Evolutionary conservation across 2,113 vertebrate species (phyloP).

Genomic region (Pseudonaja textilis): DNA sequence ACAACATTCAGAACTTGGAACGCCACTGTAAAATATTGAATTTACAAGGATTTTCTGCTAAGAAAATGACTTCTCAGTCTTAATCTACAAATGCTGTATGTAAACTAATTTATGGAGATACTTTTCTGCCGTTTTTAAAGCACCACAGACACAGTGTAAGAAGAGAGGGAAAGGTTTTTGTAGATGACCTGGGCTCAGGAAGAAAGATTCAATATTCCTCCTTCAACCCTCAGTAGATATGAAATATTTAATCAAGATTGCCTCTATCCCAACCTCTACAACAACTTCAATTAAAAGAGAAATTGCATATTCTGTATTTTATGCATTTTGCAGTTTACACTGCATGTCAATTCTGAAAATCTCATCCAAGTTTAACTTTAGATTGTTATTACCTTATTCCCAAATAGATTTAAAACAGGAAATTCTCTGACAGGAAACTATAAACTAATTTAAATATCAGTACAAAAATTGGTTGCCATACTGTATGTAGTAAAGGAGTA

Average conservation of each 20-base stretch:
- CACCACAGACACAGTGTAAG: not conserved
- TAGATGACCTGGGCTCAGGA: not conserved
- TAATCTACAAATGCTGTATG: not conserved
- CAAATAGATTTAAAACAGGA: not conserved
- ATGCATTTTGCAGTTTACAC: not conserved
- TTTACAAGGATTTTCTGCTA: not conserved
- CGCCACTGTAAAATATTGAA: constrained; percentile 3
- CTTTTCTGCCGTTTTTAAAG: not conserved
- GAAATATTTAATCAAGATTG: not conserved
- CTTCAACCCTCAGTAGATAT: not conserved
- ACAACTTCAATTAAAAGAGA: not conserved
- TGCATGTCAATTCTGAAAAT: not conserved
- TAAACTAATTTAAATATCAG: constrained; percentile 1
- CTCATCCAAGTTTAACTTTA: not conserved
- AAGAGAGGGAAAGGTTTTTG: not conserved
- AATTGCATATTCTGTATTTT: not conserved
- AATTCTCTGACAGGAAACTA: not conserved
- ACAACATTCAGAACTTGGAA: constrained; percentile 13
- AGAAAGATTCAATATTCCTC: not conserved
- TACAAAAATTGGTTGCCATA: constrained; percentile 3
- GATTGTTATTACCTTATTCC: not conserved
- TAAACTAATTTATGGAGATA: not conserved
- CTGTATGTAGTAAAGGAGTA: not conserved
- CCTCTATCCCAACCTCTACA: not conserved
- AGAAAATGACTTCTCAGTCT: not conserved